Evolutionary conservation across 2,888 invertebrate genomes (phyloP), one percentile per base, ranked within the genome.

Genomic region (Smittia sp.): DNA sequence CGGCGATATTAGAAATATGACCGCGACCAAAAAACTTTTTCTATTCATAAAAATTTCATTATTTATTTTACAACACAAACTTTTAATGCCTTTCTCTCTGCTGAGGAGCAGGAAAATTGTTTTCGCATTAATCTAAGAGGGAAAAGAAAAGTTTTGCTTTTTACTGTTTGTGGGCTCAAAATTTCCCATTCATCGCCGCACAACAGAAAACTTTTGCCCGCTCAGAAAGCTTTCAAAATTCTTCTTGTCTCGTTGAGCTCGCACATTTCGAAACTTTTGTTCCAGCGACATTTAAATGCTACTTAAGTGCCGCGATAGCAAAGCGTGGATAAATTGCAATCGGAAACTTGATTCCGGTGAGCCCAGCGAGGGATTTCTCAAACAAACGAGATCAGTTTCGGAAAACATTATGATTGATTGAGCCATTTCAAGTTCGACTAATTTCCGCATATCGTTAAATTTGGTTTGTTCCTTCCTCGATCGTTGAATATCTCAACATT

Each of bases 91-190:
- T 65, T 66, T 18, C n/a, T 63, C 13, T 46, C 46, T 11, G 3
- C n/a, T 46, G 11, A 46, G 15, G 11, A 46, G 46, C n/a, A 46
- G 46, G 4, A 46, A n/a, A 69, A 69, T 69, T 69, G 54, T 69
- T 69, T 69, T 69, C 69, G 69, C 69, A 69, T 69, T 69, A 69
- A 69, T 69, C 69, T 52, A 20, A 46, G 15, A 41, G 13, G 46
- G 41, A 69, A 54, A 39, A 3, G 27, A 68, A 68, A 66, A n/a
- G 46, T 13, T 46, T 46, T n/a, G 46, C 46, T n/a, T 15, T 38
- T 46, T 2, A 46, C 11, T n/a, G 46, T 46, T 46, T 46, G 46
- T n/a, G 2, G 2, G 46, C n/a, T 3, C 11, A 11, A 46, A 46
- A 15, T 46, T 46, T 46, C 15, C n/a, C n/a, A 11, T 46, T 46